Evolutionary conservation across 2,113 vertebrate genomes (phyloP).

Genomic region (Arvicanthis niloticus): DNA sequence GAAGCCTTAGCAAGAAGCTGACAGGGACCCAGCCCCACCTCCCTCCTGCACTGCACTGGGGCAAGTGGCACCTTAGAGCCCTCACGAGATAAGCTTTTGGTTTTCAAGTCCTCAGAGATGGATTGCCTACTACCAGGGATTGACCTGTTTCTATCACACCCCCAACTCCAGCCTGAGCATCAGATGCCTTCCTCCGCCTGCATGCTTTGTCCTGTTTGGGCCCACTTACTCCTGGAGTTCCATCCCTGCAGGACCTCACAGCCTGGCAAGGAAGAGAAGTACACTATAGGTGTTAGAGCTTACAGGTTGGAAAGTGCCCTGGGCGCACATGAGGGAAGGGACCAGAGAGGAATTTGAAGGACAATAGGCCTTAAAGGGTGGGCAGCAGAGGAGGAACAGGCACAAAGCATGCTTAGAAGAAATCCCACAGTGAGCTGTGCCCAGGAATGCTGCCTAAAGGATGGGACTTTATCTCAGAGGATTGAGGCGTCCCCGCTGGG

Average conservation of each 20-base stretch:
- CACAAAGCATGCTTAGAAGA: background rate
- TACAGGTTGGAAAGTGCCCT: background rate
- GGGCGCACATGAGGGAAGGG: background rate
- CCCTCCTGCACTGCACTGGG: background rate
- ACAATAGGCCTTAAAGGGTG: background rate
- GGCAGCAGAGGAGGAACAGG: background rate
- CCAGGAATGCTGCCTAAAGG: background rate
- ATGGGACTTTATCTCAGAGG: background rate
- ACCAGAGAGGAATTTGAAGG: background rate
- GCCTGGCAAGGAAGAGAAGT: background rate
- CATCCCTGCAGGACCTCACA: background rate
- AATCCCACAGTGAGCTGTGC: too few relatives aligned
- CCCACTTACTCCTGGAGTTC: background rate
- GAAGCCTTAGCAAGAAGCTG: background rate
- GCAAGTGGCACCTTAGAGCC: background rate
- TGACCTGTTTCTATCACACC: background rate
- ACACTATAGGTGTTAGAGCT: rapidly evolving
- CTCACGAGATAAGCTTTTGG: background rate
- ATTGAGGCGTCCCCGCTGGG: background rate
- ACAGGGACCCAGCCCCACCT: background rate
- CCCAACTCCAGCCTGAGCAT: background rate
- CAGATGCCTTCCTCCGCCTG: background rate
- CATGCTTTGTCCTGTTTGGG: background rate
- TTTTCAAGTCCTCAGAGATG: background rate
- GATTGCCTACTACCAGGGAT: background rate